A percentile compares a stretch with the other conserved stretches of the same genome.
Evolutionary conservation across 2,113 vertebrate species (phyloP).

Genomic region (Hoplias malabaricus): DNA sequence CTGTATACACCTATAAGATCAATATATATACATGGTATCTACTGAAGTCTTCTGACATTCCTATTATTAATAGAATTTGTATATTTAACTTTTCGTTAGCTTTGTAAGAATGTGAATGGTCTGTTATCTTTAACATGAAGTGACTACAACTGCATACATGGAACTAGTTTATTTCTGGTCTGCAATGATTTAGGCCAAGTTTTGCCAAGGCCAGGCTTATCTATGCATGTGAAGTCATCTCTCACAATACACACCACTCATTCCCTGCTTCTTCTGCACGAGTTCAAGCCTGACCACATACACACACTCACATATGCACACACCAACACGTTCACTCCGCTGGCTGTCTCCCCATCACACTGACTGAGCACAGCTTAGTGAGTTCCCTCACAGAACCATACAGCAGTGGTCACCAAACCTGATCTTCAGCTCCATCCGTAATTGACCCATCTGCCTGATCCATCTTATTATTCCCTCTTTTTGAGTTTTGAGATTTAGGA

Average conservation of each 20-base stretch:
- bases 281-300: background rate
- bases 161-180: background rate
- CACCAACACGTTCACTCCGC: background rate
- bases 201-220: background rate
- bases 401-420: too few relatives aligned
- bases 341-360: conserved; percentile 19
- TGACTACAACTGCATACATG: background rate
- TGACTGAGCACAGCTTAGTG: background rate
- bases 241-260: conserved; percentile 31
- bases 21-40: too few relatives aligned
- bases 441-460: too few relatives aligned
- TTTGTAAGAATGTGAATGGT: too few relatives aligned
- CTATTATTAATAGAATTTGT: too few relatives aligned
- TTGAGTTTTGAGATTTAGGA: too few relatives aligned
- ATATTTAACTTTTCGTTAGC: too few relatives aligned
- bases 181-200: background rate
- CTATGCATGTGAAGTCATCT: conserved; percentile 35
- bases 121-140: background rate
- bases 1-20: too few relatives aligned
- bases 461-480: too few relatives aligned
- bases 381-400: background rate
- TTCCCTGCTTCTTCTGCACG: conserved; percentile 31
- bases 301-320: background rate
- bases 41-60: too few relatives aligned
- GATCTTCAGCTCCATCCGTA: too few relatives aligned